Conservation (phyloP, 2,113 vertebrate species). For the Grallaria varia region DNA sequence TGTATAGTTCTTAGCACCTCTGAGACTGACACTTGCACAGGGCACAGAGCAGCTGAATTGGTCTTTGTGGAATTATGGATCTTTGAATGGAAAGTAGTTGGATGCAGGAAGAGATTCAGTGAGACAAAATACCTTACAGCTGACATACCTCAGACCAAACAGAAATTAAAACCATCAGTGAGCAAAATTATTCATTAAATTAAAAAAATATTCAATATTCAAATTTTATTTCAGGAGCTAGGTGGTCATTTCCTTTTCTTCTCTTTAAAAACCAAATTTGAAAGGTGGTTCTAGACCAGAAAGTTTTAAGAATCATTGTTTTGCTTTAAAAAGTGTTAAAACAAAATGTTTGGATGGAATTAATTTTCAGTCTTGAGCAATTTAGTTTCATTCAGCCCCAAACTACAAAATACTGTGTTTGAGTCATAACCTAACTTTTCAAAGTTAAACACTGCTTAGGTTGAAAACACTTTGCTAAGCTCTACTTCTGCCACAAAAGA, state of each 20-base stretch:
- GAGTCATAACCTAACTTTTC: neutral
- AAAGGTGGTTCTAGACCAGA: neutral
- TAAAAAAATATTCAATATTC: neutral
- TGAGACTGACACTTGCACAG: neutral
- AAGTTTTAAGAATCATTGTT: neutral
- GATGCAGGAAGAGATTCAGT: neutral
- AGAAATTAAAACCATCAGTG: neutral
- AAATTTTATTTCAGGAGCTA: neutral
- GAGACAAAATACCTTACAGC: neutral
- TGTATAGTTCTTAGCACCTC: neutral
- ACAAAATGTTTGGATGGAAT: neutral
- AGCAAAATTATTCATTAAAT: neutral
- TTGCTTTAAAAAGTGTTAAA: neutral
- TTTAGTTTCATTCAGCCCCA: neutral
- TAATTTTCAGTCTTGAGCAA: neutral
- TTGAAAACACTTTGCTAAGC: constrained; percentile 30
- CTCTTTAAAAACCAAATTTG: neutral
- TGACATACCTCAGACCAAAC: neutral
- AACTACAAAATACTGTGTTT: neutral
- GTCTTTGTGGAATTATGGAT: neutral
- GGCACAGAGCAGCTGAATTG: neutral
- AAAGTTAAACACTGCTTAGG: neutral
- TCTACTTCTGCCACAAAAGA: constrained; percentile 9
- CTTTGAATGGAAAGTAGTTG: neutral
- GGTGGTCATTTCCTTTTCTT: neutral